Conservation (phyloP, 1,140 invertebrate genomes). For the Brachionus paranguensis region DNA sequence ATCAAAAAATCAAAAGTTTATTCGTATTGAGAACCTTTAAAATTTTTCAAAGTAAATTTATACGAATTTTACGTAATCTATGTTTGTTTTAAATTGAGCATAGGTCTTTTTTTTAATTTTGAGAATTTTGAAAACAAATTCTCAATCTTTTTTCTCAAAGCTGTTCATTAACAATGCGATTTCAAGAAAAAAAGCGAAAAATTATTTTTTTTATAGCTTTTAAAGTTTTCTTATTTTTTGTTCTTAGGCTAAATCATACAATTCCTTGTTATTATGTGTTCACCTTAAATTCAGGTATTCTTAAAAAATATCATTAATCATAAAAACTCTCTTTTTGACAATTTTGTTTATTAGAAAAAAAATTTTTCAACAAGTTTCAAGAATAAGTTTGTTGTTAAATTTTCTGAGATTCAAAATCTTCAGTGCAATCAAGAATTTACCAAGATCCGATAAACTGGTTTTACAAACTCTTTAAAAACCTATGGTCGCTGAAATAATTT, state of each 20-base stretch:
- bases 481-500: background rate
- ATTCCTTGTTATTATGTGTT: background rate
- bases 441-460: background rate
- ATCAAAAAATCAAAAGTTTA: background rate
- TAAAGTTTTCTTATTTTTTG: background rate
- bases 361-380: background rate
- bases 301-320: slow-evolving; percentile 1
- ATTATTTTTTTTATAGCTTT: background rate
- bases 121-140: background rate
- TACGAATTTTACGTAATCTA: background rate
- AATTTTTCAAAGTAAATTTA: background rate
- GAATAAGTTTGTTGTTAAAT: background rate
- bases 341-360: background rate
- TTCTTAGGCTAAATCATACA: background rate
- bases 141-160: background rate
- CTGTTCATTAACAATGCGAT: slow-evolving; percentile 12
- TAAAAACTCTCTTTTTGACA: background rate
- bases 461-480: background rate
- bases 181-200: background rate
- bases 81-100: slow-evolving; percentile 10
- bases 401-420: background rate
- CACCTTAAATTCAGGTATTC: background rate
- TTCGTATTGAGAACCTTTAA: background rate
- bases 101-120: background rate
- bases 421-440: background rate